Conservation (phyloP, 2,113 vertebrate species). For the Alaudala cheleensis region DNA sequence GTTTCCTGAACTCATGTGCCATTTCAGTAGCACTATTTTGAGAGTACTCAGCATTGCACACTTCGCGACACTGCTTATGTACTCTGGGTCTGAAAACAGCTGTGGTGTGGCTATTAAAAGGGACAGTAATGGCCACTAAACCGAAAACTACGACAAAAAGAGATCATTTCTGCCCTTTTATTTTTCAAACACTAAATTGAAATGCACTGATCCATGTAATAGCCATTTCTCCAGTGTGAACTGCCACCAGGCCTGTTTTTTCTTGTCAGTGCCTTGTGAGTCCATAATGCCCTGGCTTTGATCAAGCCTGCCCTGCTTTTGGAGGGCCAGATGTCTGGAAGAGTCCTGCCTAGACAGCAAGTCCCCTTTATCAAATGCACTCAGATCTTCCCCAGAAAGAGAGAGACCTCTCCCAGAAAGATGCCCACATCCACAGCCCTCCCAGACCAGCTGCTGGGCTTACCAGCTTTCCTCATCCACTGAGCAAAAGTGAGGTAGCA, state of each 20-base stretch:
- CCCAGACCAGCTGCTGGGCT: background rate
- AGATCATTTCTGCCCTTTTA: background rate
- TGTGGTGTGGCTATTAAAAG: background rate
- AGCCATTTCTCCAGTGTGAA: background rate
- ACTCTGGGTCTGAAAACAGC: background rate
- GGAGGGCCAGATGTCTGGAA: background rate
- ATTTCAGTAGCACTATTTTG: background rate
- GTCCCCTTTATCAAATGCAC: background rate
- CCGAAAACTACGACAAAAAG: background rate
- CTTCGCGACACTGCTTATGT: accelerated
- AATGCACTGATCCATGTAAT: background rate
- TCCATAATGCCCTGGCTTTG: background rate
- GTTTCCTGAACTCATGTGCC: background rate
- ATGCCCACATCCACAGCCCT: background rate
- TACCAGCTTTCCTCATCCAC: accelerated
- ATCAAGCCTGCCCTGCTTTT: background rate
- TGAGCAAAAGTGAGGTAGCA: background rate
- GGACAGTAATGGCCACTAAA: background rate
- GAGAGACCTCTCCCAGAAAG: background rate
- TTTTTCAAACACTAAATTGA: background rate
- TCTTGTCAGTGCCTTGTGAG: background rate
- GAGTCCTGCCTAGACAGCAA: background rate
- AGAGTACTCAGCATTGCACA: background rate
- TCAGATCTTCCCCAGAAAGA: background rate
- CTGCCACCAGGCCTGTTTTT: background rate